Evolutionary conservation across 1,140 invertebrate species (phyloP), one percentile per base, ranked within the genome.

Genomic region (Procambarus clarkii): DNA sequence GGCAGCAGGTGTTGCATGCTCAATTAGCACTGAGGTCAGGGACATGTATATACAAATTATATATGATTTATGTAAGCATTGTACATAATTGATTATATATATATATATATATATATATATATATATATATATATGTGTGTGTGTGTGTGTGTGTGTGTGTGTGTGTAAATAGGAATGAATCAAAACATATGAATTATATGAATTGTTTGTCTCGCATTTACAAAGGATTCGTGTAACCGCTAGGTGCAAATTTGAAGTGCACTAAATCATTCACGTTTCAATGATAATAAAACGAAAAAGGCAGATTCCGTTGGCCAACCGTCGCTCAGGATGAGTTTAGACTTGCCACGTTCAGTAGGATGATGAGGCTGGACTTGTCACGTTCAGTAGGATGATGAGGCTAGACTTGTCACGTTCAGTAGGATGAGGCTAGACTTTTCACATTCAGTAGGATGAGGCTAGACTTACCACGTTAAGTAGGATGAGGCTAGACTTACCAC

Each of bases 161-260:
- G 21, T 69, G 21, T 69, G 21, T 69, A 69, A 18, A 69, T 69
- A 69, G 13, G 21, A 18, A 69, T 69, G 21, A 18, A 69, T 69
- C 13, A 18, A 69, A 18, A 69, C 18, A 69, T 21, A 15, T 34
- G 13, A 69, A 4, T 18, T 15, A 74, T 74, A 74, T 34, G 24
- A 34, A 74, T 74, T 74, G 5, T 74, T 74, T 34, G 69, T 74
- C 15, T 74, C 21, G n/a, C 34, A 24, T 74, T 54, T 24, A 21
- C 24, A 74, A 15, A 34, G 69, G 69, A 74, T 74, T 74, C 69
- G 69, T n/a, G 69, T 74, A 74, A 74, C 69, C 69, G 69, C 69
- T 74, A 1, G 8, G 69, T 74, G 69, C 69, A 74, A 74, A 34
- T 74, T 24, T 34, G n/a, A 24, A 74, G 34, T 74, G 7, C 8